Evolutionary conservation across 2,888 invertebrate genomes (phyloP).

Genomic region (Apantesis nais): DNA sequence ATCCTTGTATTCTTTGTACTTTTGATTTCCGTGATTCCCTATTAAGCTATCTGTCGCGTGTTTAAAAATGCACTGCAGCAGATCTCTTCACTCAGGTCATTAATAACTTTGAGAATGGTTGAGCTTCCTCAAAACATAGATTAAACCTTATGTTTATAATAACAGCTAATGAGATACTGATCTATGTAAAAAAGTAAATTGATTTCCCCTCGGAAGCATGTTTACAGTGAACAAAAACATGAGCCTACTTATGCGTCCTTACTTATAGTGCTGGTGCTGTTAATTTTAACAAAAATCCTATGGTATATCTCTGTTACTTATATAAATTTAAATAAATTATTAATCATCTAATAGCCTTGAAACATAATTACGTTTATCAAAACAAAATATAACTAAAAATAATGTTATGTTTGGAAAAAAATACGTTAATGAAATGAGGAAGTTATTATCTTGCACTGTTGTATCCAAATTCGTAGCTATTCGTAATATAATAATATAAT

Average conservation of each 20-base stretch:
- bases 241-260: background rate
- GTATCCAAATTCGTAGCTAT: background rate
- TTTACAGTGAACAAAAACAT: no score
- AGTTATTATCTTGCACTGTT: slow-evolving; percentile 4
- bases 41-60: background rate
- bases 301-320: background rate
- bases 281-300: background rate
- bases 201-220: no score
- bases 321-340: background rate
- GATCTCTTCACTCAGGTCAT: no score
- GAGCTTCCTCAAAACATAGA: no score
- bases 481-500: background rate
- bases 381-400: background rate
- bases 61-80: background rate
- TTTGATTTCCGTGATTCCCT: no score
- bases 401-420: background rate
- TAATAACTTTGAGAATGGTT: no score
- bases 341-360: background rate
- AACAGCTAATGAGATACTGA: no score
- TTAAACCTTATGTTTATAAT: no score
- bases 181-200: no score
- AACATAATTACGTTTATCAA: slow-evolving; percentile 4
- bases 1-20: no score
- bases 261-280: background rate
- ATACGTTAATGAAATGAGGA: slow-evolving; percentile 2